Base-by-base conservation (phyloP, 23 tunicate genomes). In the Trididemnum nubilum region DNA sequence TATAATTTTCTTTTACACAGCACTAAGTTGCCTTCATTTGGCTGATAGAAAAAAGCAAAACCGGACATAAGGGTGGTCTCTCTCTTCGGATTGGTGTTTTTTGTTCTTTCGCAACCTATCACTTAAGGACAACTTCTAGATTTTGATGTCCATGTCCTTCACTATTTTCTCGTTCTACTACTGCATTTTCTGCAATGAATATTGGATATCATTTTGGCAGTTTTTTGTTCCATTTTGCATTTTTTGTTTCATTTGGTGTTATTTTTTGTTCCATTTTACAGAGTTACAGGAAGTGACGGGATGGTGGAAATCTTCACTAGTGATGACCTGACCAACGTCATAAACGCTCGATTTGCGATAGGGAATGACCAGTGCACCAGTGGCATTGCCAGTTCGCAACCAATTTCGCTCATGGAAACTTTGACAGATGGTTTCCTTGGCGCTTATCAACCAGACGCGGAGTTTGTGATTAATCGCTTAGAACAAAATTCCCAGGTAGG, bases 371-470 rank as follows among this genome's bases (percentile, higher is more conserved):
- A 93, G 70, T 93, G 98, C 44, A 85, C 93, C 9, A 58, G 85
- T 9, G 98, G 98, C 2, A 66, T 71, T 5, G 89, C 89, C 23
- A 54, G 69, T 34, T 73, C 82, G 37, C 75, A 91, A 39, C 74
- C 89, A 0, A 58, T 93, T 1, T 93, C 54, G 25, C 35, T 88
- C 36, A 88, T 91, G 64, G 98, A 93, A 80, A 39, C 81, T 23
- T 30, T 24, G 26, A 31, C 7, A 0, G 64, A 63, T 3, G 94
- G 87, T 12, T 84, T 93, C 36, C 40, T 93, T 1, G 98, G 98
- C 15, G 85, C 73, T 58, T 93, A 93, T 60, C 81, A 88, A 9
- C 98, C 98, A 18, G 87, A 84, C 49, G 71, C 98, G 22, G 65
- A 66, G 24, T 64, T 22, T 32, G 59, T 83, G 35, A 44, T 49